A percentile compares a stretch with the other conserved stretches of the same genome.
These are phyloP conservation scores for Eufriesea mexicana DNA, from an alignment of 1,140 invertebrate genomes.

Conservation along the genomic window DNA sequence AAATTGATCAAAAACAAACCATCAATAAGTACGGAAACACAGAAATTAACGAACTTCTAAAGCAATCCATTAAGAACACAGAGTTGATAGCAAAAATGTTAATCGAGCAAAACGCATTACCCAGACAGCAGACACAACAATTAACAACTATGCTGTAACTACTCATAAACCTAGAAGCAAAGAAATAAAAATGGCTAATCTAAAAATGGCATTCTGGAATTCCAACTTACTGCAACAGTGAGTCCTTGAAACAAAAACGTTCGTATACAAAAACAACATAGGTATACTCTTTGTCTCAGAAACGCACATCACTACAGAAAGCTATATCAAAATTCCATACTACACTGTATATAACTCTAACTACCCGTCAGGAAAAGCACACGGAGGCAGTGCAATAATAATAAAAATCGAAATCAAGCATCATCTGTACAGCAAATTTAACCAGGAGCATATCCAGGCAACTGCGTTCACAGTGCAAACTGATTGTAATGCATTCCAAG, in stretches of 20 bases:
- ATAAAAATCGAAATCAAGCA: constrained; percentile 11
- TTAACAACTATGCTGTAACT: neutral
- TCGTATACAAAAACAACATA: constrained; percentile 15
- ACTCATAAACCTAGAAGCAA: neutral
- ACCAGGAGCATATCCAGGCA: neutral
- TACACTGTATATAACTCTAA: too few relatives aligned
- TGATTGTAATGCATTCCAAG: neutral
- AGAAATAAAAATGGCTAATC: neutral
- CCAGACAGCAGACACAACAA: neutral
- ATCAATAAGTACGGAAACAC: too few relatives aligned
- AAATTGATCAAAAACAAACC: too few relatives aligned
- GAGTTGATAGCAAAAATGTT: neutral
- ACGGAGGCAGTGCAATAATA: neutral
- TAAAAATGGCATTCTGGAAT: neutral
- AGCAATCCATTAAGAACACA: neutral
- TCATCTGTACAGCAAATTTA: neutral
- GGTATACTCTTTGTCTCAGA: constrained; percentile 13
- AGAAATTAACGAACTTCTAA: neutral
- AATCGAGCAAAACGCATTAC: neutral
- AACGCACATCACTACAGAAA: constrained; percentile 17
- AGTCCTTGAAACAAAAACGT: neutral
- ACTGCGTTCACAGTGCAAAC: constrained; percentile 27
- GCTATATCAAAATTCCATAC: too few relatives aligned
- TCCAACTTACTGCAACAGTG: neutral
- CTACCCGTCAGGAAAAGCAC: neutral